Evolutionary conservation across 2,888 invertebrate genomes (phyloP).

Genomic region (Hypomecis atomaria): DNA sequence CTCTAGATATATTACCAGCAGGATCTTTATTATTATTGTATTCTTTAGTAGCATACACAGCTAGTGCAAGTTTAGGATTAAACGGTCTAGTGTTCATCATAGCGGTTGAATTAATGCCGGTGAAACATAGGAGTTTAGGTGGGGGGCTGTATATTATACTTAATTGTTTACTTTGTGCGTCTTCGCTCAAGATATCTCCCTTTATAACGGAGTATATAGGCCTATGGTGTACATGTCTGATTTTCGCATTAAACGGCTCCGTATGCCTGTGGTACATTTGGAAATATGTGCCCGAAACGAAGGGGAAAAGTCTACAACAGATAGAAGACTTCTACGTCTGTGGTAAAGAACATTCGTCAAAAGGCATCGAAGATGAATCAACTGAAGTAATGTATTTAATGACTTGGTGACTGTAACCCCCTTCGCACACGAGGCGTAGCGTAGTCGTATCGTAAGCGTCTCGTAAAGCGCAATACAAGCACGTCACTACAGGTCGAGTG

Average conservation of each 20-base stretch:
- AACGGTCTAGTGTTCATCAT: constrained; percentile 2
- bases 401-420: too few species aligned
- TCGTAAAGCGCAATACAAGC: too few species aligned
- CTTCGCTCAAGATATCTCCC: neutral
- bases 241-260: constrained; percentile 11
- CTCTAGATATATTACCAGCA: too few species aligned
- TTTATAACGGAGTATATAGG: constrained; percentile 3
- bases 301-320: constrained; percentile 1
- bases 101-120: constrained; percentile 1
- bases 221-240: constrained; percentile 23
- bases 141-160: neutral
- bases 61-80: neutral
- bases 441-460: too few species aligned
- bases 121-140: constrained; percentile 4
- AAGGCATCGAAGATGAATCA: too few species aligned
- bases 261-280: neutral
- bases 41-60: too few species aligned
- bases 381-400: too few species aligned
- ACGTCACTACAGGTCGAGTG: too few species aligned
- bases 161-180: neutral
- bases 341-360: too few species aligned
- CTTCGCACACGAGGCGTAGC: too few species aligned
- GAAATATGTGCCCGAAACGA: constrained; percentile 8
- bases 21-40: too few species aligned
- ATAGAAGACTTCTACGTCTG: neutral